Percentiles rank a stretch among this genome's conserved stretches.
These are phyloP conservation scores for Pycnomerus fuliginosus DNA, from an alignment of 2,888 invertebrate species.

Conservation along the genomic window DNA sequence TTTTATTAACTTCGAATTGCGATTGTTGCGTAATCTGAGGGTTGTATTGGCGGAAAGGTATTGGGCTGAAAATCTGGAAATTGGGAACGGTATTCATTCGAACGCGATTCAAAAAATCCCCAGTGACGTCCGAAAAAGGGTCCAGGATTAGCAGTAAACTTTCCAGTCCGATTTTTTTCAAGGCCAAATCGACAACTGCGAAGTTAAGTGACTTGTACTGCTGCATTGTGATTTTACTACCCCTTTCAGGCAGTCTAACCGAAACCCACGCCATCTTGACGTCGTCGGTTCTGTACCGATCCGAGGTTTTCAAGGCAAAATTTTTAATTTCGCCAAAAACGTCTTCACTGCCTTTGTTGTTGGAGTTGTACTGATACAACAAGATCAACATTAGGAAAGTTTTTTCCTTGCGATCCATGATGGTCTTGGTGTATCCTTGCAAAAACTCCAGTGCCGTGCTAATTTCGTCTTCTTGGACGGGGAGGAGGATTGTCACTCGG, in stretches of 20 bases:
- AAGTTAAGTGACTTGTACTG: slow-evolving; percentile 54
- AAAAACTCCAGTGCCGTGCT: slow-evolving; percentile 67
- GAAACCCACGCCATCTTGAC: slow-evolving; percentile 71
- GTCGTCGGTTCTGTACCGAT: slow-evolving; percentile 67
- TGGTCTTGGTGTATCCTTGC: slow-evolving; percentile 61
- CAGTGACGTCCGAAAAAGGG: slow-evolving; percentile 68
- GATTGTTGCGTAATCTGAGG: slow-evolving; percentile 58
- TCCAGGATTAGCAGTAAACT: slow-evolving; percentile 70
- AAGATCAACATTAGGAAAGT: slow-evolving; percentile 75
- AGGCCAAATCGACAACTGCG: slow-evolving; percentile 66
- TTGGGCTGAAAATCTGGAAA: slow-evolving; percentile 88
- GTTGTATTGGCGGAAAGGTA: slow-evolving; percentile 86
- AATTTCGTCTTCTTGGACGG: slow-evolving; percentile 60
- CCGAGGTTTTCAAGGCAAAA: slow-evolving; percentile 61
- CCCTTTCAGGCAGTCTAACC: slow-evolving; percentile 57
- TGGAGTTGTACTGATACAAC: slow-evolving; percentile 62
- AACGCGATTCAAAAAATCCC: slow-evolving; percentile 89
- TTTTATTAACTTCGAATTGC: slow-evolving; percentile 68
- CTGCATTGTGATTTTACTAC: slow-evolving; percentile 40
- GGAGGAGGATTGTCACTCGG: slow-evolving; percentile 74
- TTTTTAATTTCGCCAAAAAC: slow-evolving; percentile 59
- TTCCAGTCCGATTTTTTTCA: slow-evolving; percentile 70
- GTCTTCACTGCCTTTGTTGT: slow-evolving; percentile 57
- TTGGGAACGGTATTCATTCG: slow-evolving; percentile 92
- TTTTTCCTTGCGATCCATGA: slow-evolving; percentile 74